Percentiles rank a stretch among this genome's conserved stretches.
phyloP scores from a whole-genome alignment of 2,797 vertebrate genomes.

The Garrulus glandarius region DNA sequence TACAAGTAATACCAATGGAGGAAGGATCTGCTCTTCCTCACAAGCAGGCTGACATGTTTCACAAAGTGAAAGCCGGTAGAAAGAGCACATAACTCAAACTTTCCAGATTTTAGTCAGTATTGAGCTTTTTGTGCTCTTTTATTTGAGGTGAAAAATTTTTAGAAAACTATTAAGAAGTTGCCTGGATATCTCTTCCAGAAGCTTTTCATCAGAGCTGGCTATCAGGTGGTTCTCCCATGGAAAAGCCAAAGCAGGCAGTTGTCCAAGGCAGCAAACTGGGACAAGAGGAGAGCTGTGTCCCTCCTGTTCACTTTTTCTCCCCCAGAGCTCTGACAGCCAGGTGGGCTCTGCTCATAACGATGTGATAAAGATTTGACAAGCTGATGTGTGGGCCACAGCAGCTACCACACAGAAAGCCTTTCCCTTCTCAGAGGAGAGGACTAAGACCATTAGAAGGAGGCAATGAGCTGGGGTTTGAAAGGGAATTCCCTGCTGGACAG shows the following conservation, averaged over 20 bases:
- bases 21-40: background rate
- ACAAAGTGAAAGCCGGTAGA: background rate
- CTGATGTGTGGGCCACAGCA: background rate
- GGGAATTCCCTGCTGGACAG: background rate
- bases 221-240: background rate
- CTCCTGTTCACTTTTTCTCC: background rate
- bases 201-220: background rate
- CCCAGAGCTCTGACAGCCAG: background rate
- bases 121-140: background rate
- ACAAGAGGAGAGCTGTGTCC: background rate
- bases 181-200: background rate
- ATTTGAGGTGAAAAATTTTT: background rate
- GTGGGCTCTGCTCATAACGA: fast-evolving
- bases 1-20: background rate
- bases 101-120: background rate
- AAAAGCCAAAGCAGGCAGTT: background rate
- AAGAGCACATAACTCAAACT: background rate
- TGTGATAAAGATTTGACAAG: background rate
- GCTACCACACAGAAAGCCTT: background rate
- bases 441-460: background rate
- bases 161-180: background rate
- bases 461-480: background rate
- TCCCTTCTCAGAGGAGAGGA: background rate
- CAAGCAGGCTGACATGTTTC: background rate
- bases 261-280: background rate